Evolutionary conservation across 2,797 vertebrate species (phyloP).

Genomic region (Podarcis lilfordi): DNA sequence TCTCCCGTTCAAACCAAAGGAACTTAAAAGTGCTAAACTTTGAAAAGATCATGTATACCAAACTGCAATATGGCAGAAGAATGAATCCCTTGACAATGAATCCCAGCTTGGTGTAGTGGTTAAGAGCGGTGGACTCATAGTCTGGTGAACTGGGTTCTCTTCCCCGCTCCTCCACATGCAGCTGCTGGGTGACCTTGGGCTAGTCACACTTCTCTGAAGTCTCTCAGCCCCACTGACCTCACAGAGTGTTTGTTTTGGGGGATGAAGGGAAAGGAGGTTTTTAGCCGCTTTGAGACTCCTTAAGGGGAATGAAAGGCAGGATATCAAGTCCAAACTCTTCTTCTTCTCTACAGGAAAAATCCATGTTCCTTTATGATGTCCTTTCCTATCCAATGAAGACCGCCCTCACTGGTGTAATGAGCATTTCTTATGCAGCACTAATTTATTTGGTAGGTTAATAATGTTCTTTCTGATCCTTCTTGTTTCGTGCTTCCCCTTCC

Average conservation of each 20-base stretch:
- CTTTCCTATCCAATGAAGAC: slow-evolving; percentile 61
- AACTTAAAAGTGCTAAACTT: not conserved
- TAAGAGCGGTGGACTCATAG: too few species aligned
- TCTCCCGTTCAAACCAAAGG: not conserved
- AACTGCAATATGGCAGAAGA: not conserved
- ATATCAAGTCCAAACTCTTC: not conserved
- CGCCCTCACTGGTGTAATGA: slow-evolving; percentile 33
- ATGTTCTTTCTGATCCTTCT: not conserved
- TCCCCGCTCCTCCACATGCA: too few species aligned
- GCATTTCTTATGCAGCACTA: slow-evolving; percentile 59
- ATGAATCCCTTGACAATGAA: not conserved
- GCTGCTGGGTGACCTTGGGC: too few species aligned
- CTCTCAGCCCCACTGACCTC: too few species aligned
- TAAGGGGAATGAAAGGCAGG: too few species aligned
- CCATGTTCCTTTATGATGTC: slow-evolving; percentile 47
- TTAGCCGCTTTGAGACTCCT: too few species aligned
- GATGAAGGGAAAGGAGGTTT: too few species aligned
- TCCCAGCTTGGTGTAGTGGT: too few species aligned
- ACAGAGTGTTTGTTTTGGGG: not conserved
- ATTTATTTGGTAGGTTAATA: slow-evolving; percentile 58
- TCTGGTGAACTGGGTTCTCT: too few species aligned
- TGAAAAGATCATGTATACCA: not conserved
- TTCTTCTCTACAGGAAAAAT: slow-evolving; percentile 40
- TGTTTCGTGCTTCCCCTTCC: not conserved
- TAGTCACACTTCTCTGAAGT: too few species aligned